phyloP scores from a whole-genome alignment of 2,888 invertebrate species.

The Prenolepis imparis region DNA sequence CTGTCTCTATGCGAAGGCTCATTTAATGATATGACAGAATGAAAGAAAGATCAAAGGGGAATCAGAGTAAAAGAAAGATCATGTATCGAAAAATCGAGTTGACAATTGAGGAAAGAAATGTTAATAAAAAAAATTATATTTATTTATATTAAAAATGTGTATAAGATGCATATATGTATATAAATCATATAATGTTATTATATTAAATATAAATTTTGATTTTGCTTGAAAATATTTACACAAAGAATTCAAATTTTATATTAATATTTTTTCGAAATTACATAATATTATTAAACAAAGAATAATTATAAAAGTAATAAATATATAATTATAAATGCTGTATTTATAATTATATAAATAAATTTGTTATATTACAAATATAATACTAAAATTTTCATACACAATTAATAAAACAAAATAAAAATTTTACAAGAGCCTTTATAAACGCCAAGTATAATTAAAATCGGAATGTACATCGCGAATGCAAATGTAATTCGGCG shows the following conservation, averaged over 20 bases:
- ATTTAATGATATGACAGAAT: background rate
- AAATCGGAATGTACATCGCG: background rate
- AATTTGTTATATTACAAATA: background rate
- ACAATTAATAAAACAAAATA: background rate
- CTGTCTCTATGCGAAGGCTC: background rate
- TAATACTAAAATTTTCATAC: background rate
- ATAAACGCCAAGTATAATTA: background rate
- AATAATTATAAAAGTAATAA: conserved; percentile 6
- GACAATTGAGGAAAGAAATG: background rate
- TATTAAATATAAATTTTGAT: background rate
- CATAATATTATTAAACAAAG: background rate
- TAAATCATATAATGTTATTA: background rate
- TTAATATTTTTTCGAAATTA: background rate
- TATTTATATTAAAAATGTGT: background rate
- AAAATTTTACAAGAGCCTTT: background rate
- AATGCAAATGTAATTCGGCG: background rate
- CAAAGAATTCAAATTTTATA: background rate
- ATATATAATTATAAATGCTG: conserved; percentile 9
- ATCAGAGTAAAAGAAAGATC: background rate
- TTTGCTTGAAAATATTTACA: background rate
- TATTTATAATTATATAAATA: conserved; percentile 2
- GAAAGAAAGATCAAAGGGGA: background rate
- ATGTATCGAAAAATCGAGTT: background rate
- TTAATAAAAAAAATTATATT: background rate
- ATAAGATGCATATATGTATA: background rate